phyloP scores from a whole-genome alignment of 1,140 invertebrate genomes.

The Drosophila tsacasi region DNA sequence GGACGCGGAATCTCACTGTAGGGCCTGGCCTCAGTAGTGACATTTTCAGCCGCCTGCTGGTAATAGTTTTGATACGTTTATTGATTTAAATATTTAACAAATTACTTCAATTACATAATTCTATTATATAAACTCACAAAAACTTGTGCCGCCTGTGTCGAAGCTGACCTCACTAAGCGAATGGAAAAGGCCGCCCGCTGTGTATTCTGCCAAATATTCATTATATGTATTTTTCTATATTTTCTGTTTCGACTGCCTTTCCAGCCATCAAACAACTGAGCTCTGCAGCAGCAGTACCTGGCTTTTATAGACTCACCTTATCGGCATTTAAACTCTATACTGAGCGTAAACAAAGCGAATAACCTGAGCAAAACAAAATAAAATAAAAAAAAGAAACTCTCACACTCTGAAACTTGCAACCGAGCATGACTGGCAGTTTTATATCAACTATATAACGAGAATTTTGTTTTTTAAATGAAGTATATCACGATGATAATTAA shows the following conservation, averaged over 20 bases:
- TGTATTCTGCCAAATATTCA: constrained; percentile 19
- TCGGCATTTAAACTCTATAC: neutral
- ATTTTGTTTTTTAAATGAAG: neutral
- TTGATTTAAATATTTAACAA: neutral
- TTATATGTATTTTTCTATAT: neutral
- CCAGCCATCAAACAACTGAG: neutral
- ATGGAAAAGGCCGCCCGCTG: constrained; percentile 1
- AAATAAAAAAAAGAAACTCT: too few species aligned
- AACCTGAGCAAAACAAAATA: constrained; percentile 22
- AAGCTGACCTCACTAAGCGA: neutral
- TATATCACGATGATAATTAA: neutral
- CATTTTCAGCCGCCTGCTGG: constrained; percentile 4
- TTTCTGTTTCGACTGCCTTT: neutral
- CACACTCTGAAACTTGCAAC: neutral
- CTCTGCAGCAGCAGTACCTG: too few species aligned
- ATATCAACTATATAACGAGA: neutral
- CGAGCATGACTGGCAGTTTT: constrained; percentile 15
- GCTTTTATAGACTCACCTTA: constrained; percentile 22
- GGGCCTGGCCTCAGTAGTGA: constrained; percentile 6
- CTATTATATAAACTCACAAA: neutral
- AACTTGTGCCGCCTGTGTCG: neutral
- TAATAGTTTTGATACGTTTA: neutral
- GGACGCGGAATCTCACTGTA: constrained; percentile 56
- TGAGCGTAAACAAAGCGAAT: constrained; percentile 5
- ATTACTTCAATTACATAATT: too few species aligned